Evolutionary conservation across 2,113 vertebrate genomes (phyloP).

Genomic region (Pelecanoides urinatrix): DNA sequence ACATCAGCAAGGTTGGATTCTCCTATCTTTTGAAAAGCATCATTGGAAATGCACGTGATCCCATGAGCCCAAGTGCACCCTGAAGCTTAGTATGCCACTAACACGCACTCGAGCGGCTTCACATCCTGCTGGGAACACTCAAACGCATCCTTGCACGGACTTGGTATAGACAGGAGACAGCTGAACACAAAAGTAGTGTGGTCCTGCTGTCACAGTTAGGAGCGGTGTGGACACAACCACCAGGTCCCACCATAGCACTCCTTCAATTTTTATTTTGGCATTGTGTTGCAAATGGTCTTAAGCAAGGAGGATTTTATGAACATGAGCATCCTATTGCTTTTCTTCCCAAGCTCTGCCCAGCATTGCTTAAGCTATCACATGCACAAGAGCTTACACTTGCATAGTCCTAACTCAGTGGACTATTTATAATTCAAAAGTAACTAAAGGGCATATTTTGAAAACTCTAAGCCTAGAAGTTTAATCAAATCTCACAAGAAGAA

Average conservation of each 20-base stretch:
- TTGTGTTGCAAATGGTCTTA: background rate
- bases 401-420: background rate
- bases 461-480: background rate
- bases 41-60: rapidly evolving
- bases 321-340: background rate
- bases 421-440: background rate
- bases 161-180: background rate
- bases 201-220: rapidly evolving
- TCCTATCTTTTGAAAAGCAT: background rate
- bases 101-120: background rate
- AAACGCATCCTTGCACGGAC: background rate
- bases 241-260: background rate
- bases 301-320: background rate
- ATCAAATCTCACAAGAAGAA: background rate
- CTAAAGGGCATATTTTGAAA: background rate
- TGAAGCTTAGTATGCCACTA: background rate
- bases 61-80: background rate
- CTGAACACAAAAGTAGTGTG: background rate
- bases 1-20: background rate
- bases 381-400: background rate
- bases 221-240: rapidly evolving
- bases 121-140: background rate
- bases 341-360: background rate
- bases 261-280: background rate
- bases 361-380: background rate